Evolutionary conservation across 2,888 invertebrate genomes (phyloP), one percentile per base, ranked within the genome.

Genomic region (Lasioglossum calceatum): DNA sequence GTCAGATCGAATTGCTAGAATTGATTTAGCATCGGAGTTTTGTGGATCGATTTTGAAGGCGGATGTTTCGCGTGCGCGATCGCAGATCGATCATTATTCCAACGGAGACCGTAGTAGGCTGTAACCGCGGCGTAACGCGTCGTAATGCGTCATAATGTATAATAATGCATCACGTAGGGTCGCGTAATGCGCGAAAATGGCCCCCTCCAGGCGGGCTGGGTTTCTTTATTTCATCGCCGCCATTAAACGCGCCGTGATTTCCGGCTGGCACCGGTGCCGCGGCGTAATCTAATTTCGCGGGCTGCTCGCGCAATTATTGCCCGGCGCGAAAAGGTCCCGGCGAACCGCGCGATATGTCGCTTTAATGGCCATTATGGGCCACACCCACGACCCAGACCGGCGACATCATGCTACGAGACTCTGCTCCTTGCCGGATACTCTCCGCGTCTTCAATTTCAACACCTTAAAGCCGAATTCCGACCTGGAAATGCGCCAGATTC

Each of bases 171-270:
- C 73, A 83, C 77, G 83, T 75, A 88, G 88, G 80, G 76, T 54
- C 73, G 88, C 75, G 79, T 88, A 88, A 86, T 90, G 87, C 79
- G 79, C 82, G 89, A 87, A 88, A 88, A 90, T 88, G 90, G 85
- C 79, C 87, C 87, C 39, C 81, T 39, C 50, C 70, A 75, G 71
- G 75, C 76, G 58, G 47, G 81, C 74, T 81, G 90, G 47, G 80
- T 90, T 90, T 90, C 89, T 90, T 90, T 87, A 90, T 90, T 88
- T 90, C 85, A 80, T 76, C 84, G 83, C 67, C 72, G 87, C 86
- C 80, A 84, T 88, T 89, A 89, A 89, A 88, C 74, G 90, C 79
- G 67, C 72, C 71, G 77, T 79, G 88, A 89, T 90, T 90, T 87
- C 85, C 89, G 83, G 76, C 81, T 58, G 83, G 73, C 75, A 72